Percentiles rank a stretch among this genome's conserved stretches.
Conservation (phyloP, 2,888 invertebrate species). For the Lutraria lutraria region DNA sequence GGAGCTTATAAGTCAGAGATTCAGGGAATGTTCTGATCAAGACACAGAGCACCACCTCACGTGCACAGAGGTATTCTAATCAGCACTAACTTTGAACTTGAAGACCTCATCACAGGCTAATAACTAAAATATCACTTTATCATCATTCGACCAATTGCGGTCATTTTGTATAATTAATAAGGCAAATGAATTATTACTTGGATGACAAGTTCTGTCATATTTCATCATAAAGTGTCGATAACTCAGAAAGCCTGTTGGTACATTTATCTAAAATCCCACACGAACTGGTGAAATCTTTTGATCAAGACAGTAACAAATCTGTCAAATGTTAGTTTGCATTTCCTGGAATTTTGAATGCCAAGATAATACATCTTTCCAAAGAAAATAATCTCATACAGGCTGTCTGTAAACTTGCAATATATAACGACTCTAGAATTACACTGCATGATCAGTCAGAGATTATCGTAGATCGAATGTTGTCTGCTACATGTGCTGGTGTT, state of each 20-base stretch:
- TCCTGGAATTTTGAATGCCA: conserved; percentile 25
- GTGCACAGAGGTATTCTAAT: too few relatives aligned
- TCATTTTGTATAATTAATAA: conserved; percentile 39
- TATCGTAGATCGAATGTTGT: background rate
- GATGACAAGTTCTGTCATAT: conserved; percentile 34
- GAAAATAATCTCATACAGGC: conserved; percentile 8
- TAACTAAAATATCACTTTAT: conserved; percentile 18
- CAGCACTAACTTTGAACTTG: background rate
- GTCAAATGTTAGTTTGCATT: conserved; percentile 37
- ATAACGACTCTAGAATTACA: background rate
- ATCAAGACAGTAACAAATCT: conserved; percentile 39
- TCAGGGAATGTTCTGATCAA: too few relatives aligned
- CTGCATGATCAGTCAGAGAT: conserved; percentile 10
- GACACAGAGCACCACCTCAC: too few relatives aligned
- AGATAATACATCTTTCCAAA: conserved; percentile 39
- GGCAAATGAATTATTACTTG: conserved; percentile 35
- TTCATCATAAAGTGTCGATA: conserved; percentile 47
- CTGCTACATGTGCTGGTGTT: background rate
- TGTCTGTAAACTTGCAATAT: conserved; percentile 17
- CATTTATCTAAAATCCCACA: conserved; percentile 34
- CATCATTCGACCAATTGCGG: background rate
- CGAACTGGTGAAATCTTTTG: conserved; percentile 28
- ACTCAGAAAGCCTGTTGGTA: conserved; percentile 33
- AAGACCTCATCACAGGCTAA: conserved; percentile 8
- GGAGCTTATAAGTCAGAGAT: too few relatives aligned